These are phyloP conservation scores for Corythaeola cristata DNA, from an alignment of 2,113 vertebrate species.

Conservation along the genomic window DNA sequence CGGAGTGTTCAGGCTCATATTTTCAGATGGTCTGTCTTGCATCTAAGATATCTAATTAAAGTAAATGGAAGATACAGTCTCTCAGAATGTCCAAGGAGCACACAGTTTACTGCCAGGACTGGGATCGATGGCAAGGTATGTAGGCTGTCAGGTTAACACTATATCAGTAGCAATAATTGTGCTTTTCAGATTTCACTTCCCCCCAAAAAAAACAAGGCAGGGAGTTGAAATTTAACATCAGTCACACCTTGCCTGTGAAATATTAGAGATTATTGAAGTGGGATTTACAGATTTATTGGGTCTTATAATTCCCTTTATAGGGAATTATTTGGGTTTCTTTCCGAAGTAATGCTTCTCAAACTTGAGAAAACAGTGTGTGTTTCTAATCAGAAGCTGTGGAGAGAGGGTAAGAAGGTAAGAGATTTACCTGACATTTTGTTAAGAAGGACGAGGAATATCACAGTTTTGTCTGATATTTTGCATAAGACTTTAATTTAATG, in stretches of 20 bases:
- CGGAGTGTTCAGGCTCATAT: background rate
- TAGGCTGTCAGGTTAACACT: background rate
- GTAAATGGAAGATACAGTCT: background rate
- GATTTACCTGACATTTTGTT: background rate
- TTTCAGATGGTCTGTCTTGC: background rate
- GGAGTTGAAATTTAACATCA: background rate
- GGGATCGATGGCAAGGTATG: background rate
- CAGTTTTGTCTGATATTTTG: constrained; percentile 1
- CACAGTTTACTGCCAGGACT: background rate
- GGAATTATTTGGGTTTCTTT: background rate
- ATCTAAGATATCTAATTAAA: background rate
- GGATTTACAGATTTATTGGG: background rate
- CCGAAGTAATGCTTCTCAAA: background rate
- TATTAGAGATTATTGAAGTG: background rate
- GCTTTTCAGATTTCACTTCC: background rate
- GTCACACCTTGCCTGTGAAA: background rate
- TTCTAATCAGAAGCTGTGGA: background rate
- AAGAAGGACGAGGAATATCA: constrained; percentile 15
- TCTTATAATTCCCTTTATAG: too few relatives aligned
- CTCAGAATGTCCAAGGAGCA: background rate
- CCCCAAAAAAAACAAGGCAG: background rate
- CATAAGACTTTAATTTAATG: constrained; percentile 42
- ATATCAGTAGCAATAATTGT: background rate
- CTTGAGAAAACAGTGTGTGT: background rate
- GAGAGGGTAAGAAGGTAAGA: background rate